Conservation (phyloP, 2,888 invertebrate species). For the Nowickia ferox region DNA sequence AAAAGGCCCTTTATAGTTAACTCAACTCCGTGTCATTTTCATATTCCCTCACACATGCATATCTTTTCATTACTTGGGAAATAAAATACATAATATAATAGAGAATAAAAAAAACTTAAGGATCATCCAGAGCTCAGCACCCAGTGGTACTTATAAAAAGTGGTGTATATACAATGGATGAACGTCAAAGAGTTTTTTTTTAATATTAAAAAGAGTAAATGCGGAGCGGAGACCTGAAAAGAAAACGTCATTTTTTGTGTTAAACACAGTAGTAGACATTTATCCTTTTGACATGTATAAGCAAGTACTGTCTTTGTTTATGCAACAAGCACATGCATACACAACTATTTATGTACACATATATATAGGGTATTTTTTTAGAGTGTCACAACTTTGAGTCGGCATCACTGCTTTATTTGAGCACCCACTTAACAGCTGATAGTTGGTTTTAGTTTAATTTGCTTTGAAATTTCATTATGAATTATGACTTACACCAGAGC, state of each 20-base stretch:
- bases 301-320: slow-evolving; percentile 70
- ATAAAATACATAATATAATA: neutral
- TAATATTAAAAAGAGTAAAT: slow-evolving; percentile 6
- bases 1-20: neutral
- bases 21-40: neutral
- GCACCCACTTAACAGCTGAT: no score
- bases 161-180: slow-evolving; percentile 60
- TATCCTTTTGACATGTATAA: slow-evolving; percentile 72
- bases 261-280: slow-evolving; percentile 56
- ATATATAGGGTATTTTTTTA: no score
- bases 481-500: no score
- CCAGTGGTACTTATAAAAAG: slow-evolving; percentile 50
- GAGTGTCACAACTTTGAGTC: no score
- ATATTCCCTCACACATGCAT: neutral
- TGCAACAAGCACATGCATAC: slow-evolving; percentile 28
- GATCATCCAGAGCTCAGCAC: slow-evolving; percentile 67
- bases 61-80: slow-evolving; percentile 28
- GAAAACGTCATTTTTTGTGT: slow-evolving; percentile 63
- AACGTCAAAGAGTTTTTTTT: slow-evolving; percentile 68
- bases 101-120: slow-evolving; percentile 44
- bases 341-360: neutral
- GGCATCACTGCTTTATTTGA: no score
- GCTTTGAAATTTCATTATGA: no score
- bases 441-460: no score
- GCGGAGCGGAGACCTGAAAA: slow-evolving; percentile 33